These are phyloP conservation scores for Neomorphus geoffroyi DNA, from an alignment of 2,797 vertebrate species.

Conservation along the genomic window DNA sequence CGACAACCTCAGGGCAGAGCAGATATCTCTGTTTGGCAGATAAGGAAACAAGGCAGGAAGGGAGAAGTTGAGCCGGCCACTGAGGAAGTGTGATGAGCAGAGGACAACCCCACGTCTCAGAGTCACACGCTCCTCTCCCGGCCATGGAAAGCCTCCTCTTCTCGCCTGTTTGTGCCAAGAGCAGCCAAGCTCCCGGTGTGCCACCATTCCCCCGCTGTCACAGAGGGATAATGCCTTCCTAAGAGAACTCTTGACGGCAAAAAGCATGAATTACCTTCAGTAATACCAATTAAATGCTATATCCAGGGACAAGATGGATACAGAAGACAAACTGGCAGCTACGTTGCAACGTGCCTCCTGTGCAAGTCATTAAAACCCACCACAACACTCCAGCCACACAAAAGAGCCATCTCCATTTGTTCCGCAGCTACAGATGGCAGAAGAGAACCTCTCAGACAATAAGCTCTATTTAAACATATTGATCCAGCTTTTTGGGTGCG, in stretches of 20 bases:
- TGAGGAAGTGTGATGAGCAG: neutral
- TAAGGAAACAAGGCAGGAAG: conserved; percentile 16
- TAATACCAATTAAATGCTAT: neutral
- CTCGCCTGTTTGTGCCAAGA: neutral
- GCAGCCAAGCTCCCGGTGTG: fast-evolving
- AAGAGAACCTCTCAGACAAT: neutral
- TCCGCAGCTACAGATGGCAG: neutral
- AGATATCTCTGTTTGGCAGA: neutral
- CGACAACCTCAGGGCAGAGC: neutral
- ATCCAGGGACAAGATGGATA: neutral
- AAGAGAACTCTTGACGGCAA: fast-evolving
- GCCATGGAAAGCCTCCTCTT: neutral
- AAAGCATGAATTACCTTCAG: neutral
- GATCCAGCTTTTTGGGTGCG: neutral
- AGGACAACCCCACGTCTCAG: neutral
- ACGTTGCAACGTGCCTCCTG: neutral
- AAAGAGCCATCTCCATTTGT: neutral
- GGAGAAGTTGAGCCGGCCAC: neutral
- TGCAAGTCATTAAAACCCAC: neutral
- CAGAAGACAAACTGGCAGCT: neutral
- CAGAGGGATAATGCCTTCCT: neutral
- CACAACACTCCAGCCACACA: neutral
- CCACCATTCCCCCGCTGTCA: neutral
- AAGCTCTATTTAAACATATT: neutral
- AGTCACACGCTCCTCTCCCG: neutral